Conservation (phyloP, 2,888 invertebrate species). For the Lasioglossum zephyrum region DNA sequence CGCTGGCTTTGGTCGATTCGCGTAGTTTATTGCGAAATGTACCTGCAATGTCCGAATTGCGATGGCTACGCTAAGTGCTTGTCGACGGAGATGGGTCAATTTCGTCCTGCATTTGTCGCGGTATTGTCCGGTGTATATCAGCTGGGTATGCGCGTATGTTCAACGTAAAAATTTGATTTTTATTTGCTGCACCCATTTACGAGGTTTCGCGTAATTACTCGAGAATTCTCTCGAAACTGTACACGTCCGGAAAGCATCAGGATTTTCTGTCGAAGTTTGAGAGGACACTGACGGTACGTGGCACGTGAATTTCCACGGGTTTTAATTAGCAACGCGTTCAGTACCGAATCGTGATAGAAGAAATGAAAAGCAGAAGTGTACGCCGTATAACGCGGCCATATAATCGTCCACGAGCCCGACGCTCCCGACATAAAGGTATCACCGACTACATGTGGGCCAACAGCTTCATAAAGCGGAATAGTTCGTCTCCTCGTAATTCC, state of each 20-base stretch:
- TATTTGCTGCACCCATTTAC: neutral
- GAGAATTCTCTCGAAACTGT: neutral
- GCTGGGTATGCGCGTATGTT: no score
- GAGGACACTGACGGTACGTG: neutral
- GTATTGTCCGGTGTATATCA: neutral
- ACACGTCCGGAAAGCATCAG: neutral
- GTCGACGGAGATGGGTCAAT: neutral
- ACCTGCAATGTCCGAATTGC: neutral
- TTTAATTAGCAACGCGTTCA: neutral
- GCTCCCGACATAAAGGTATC: conserved; percentile 54
- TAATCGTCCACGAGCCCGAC: conserved; percentile 45
- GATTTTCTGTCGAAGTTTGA: neutral
- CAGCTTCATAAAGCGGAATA: conserved; percentile 54
- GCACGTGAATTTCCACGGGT: neutral
- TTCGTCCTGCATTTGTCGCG: neutral
- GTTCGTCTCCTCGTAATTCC: conserved; percentile 55
- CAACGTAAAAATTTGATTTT: neutral
- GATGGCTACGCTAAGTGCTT: neutral
- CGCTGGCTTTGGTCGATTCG: neutral
- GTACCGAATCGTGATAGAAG: neutral
- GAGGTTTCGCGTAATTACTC: neutral
- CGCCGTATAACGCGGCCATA: conserved; percentile 24
- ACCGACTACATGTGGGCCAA: conserved; percentile 29
- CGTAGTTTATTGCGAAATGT: neutral
- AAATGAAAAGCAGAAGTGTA: conserved; percentile 30